phyloP scores from a whole-genome alignment of 2,113 vertebrate genomes.

The Tragulus kanchil region DNA sequence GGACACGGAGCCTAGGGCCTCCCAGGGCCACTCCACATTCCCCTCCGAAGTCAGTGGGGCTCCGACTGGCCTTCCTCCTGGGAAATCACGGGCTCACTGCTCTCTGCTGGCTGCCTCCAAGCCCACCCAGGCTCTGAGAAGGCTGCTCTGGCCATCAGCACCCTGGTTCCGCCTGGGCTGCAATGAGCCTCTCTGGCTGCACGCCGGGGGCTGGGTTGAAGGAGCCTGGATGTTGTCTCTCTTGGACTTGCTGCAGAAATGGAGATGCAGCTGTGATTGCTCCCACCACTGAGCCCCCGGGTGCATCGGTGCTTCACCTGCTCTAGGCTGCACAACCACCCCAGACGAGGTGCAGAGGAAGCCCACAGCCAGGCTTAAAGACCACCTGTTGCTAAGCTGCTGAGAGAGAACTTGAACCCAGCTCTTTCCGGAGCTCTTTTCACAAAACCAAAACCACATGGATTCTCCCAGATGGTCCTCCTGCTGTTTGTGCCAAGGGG shows the following conservation, averaged over 20 bases:
- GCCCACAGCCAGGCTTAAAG: background rate
- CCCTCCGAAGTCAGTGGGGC: background rate
- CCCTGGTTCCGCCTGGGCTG: too few relatives aligned
- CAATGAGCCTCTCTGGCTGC: background rate
- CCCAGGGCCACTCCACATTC: background rate
- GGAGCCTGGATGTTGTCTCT: background rate
- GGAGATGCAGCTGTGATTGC: rapidly evolving
- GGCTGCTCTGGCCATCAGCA: background rate
- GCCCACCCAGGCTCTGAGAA: background rate
- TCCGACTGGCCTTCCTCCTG: background rate
- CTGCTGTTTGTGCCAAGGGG: background rate
- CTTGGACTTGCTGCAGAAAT: background rate
- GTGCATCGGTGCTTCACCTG: rapidly evolving
- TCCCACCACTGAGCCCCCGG: background rate
- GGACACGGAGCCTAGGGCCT: background rate
- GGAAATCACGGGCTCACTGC: background rate
- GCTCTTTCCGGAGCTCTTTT: background rate
- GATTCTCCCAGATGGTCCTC: background rate
- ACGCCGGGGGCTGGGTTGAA: too few relatives aligned
- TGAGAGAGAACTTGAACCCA: background rate
- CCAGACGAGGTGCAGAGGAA: background rate
- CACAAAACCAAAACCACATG: background rate
- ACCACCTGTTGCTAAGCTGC: background rate
- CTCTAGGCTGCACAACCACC: background rate
- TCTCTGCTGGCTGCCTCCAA: slow-evolving; percentile 8